phyloP scores from a whole-genome alignment of 2,888 invertebrate species.

The Temnothorax unifasciatus region DNA sequence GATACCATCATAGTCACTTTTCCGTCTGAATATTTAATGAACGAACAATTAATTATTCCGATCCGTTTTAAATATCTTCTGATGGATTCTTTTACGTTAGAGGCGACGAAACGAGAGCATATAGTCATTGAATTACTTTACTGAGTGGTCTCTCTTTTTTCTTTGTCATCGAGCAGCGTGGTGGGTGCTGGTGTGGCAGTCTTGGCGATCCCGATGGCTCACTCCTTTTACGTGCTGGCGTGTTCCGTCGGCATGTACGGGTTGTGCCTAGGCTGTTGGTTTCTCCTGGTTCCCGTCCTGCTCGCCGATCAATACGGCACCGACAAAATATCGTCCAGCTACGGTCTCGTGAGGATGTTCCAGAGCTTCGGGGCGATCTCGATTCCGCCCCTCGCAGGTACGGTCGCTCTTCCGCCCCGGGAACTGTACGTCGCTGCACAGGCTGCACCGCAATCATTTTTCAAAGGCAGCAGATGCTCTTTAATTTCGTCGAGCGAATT shows the following conservation, averaged over 20 bases:
- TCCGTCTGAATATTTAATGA: not conserved
- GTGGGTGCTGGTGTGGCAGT: conserved; percentile 91
- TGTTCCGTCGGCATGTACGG: conserved; percentile 91
- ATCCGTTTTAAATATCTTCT: not conserved
- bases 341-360: conserved; percentile 92
- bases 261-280: conserved; percentile 92
- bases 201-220: conserved; percentile 89
- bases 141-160: not conserved
- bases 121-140: not conserved
- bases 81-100: not conserved
- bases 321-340: conserved; percentile 91
- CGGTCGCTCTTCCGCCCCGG: too few relatives aligned
- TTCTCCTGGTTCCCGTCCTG: conserved; percentile 91
- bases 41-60: not conserved
- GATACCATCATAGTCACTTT: not conserved
- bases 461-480: not conserved
- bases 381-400: conserved; percentile 91
- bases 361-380: conserved; percentile 92
- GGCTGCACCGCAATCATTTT: not conserved
- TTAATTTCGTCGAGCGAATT: not conserved
- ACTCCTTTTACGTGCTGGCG: conserved; percentile 90
- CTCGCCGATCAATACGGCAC: conserved; percentile 92
- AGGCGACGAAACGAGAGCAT: not conserved
- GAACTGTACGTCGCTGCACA: not conserved
- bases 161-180: conserved; percentile 87